These are phyloP conservation scores for Diachasma alloeum DNA, from an alignment of 1,140 invertebrate species.

Conservation along the genomic window DNA sequence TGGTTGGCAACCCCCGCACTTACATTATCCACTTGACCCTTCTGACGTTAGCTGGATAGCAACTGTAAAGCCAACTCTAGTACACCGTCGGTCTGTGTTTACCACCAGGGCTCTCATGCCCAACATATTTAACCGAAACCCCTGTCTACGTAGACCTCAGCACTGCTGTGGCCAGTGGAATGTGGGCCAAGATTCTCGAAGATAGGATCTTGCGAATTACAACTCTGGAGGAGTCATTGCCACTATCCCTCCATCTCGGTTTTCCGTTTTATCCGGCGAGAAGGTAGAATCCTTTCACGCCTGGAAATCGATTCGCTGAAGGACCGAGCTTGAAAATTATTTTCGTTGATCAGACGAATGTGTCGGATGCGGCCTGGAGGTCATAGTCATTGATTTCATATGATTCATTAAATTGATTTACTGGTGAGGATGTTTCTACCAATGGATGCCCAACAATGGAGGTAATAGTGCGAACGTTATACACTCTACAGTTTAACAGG, in stretches of 20 bases:
- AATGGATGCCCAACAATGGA: background rate
- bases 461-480: background rate
- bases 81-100: background rate
- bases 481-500: constrained; percentile 8
- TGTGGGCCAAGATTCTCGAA: constrained; percentile 39
- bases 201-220: constrained; percentile 26
- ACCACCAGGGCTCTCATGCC: background rate
- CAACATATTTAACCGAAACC: constrained; percentile 1
- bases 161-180: constrained; percentile 20
- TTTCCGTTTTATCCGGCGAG: background rate
- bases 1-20: constrained; percentile 17
- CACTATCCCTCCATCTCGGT: background rate
- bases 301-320: background rate
- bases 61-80: background rate
- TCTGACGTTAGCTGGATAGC: constrained; percentile 11
- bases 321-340: too few species aligned
- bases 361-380: too few species aligned
- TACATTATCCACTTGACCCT: constrained; percentile 42
- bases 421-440: background rate
- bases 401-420: background rate
- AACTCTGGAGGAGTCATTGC: background rate
- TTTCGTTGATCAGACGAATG: too few species aligned
- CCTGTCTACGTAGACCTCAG: background rate
- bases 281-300: background rate
- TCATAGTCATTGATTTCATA: too few species aligned